These are phyloP conservation scores for Ascidia mentula DNA, from an alignment of 23 tunicate species.

Conservation along the genomic window DNA sequence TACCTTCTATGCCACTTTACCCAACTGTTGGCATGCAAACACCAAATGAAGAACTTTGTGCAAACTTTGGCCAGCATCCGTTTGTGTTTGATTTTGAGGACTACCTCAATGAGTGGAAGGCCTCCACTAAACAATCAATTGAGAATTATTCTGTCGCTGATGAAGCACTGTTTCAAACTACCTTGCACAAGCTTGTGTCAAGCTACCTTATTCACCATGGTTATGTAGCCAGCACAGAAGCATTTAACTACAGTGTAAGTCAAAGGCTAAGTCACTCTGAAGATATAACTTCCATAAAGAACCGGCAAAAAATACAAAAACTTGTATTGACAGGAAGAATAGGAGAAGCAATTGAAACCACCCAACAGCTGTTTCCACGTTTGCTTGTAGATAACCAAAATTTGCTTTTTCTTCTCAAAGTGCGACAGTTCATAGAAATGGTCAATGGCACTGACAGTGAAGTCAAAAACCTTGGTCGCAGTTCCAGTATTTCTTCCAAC, in stretches of 20 bases:
- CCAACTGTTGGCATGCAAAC: constrained; percentile 99
- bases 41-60: constrained; percentile 88
- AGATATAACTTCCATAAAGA: constrained; percentile 75
- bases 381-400: constrained; percentile 62
- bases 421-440: constrained; percentile 93
- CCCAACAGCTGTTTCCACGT: constrained; percentile 75
- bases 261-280: constrained; percentile 49
- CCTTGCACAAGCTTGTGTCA: constrained; percentile 58
- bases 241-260: constrained; percentile 58
- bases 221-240: constrained; percentile 80
- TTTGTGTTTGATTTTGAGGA: constrained; percentile 97
- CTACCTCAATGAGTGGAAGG: constrained; percentile 64
- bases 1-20: constrained; percentile 60
- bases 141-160: constrained; percentile 35
- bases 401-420: constrained; percentile 76
- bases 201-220: constrained; percentile 93
- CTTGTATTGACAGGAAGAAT: constrained; percentile 72
- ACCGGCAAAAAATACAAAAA: constrained; percentile 78
- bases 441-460: constrained; percentile 87
- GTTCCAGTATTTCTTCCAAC: constrained; percentile 39
- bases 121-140: constrained; percentile 17
- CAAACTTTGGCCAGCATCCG: constrained; percentile 90
- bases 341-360: constrained; percentile 83
- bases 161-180: constrained; percentile 39
- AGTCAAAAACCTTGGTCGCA: constrained; percentile 33